Base-by-base conservation (phyloP, 2,888 invertebrate genomes). In the Camptogramma bilineatum region DNA sequence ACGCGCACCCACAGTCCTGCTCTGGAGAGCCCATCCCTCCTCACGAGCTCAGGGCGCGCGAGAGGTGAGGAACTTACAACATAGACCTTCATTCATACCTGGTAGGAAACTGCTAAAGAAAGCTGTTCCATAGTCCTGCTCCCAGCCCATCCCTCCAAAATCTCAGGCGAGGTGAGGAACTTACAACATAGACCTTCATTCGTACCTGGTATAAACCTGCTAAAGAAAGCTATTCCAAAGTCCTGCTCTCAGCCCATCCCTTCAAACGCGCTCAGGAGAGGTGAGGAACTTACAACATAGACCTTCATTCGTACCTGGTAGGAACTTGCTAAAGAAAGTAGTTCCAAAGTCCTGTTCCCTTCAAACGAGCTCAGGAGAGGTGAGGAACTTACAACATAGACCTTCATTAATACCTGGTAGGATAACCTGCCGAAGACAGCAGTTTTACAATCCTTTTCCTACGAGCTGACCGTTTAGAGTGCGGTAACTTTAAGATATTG, bases 111-210 rank as follows among this genome's bases (percentile, higher is more conserved):
- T 24, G 24, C 24, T 4, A 4, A 24, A 24, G 24, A n/a, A n/a
- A n/a, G n/a, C n/a, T n/a, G n/a, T n/a, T n/a, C 99, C 99, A 0
- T 98, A 99, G 87, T 98, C 98, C 59, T 99, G 99, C 90, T 98
- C 97, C 73, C 99, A 99, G 81, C 99, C 99, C 17, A 98, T 99
- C 81, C 98, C 98, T 31, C 97, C 98, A 96, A 80, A 97, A 97
- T 89, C 94, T 97, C 42, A 94, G 96, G 97, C 98, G 90, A 95
- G 95, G 95, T 95, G 91, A 94, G 90, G 84, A 83, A 85, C 81
- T 87, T 81, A 84, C 88, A 86, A 75, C 84, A 80, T 83, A 79
- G 72, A 81, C 68, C 70, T 60, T 55, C 58, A 61, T 17, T 34
- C 9, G 4, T 34, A 34, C 2, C 34, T 10, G 34, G 10, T 9